Conservation (phyloP, 1,140 invertebrate species). For the Formica exsecta region DNA sequence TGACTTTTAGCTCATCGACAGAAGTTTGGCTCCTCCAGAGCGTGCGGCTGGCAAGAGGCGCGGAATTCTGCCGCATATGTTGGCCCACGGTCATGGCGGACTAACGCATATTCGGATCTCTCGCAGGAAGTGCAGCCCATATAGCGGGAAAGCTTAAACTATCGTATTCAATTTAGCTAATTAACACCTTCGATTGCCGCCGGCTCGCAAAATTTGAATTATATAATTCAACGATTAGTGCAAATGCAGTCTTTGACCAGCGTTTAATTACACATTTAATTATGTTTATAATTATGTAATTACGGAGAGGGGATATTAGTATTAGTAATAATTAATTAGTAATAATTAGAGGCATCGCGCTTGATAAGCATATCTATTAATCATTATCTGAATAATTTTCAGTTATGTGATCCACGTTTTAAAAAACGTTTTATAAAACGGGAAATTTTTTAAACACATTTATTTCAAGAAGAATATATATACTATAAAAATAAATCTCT, state of each 20-base stretch:
- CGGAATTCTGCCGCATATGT: conserved; percentile 46
- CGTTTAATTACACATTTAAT: conserved; percentile 33
- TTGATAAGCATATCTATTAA: conserved; percentile 11
- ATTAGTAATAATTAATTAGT: conserved; percentile 17
- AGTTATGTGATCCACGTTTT: neutral
- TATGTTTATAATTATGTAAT: conserved; percentile 26
- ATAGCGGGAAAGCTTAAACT: neutral
- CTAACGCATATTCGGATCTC: conserved; percentile 25
- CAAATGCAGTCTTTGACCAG: conserved; percentile 10
- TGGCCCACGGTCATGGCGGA: neutral
- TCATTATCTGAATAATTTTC: neutral
- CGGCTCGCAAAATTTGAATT: neutral
- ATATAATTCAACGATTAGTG: neutral
- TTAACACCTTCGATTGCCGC: neutral
- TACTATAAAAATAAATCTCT: neutral
- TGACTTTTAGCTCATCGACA: conserved; percentile 24
- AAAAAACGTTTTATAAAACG: neutral
- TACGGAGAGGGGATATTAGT: neutral
- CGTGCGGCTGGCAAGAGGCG: conserved; percentile 31
- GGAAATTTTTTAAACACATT: neutral
- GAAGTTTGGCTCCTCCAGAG: conserved; percentile 35
- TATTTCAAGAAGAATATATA: neutral
- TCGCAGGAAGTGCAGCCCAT: conserved; percentile 37
- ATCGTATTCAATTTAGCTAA: conserved; percentile 17
- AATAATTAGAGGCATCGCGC: conserved; percentile 1